A percentile compares a stretch with the other conserved stretches of the same genome.
Conservation (phyloP, 1,140 invertebrate genomes). For the Acyrthosiphon pisum region DNA sequence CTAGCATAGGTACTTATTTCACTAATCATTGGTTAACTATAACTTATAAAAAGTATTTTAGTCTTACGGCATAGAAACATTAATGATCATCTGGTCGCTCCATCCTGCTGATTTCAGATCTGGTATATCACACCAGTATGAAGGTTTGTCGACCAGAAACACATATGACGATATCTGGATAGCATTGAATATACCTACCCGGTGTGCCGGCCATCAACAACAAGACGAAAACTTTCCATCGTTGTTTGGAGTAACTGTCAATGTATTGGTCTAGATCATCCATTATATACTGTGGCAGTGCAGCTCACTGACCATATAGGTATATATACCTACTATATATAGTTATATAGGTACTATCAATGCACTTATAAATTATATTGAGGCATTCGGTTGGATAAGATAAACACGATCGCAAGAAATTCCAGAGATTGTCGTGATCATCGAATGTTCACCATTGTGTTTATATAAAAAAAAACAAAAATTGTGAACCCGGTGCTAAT, state of each 20-base stretch:
- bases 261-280: conserved; percentile 59
- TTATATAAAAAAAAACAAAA: neutral
- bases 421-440: neutral
- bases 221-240: conserved; percentile 63
- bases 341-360: no score
- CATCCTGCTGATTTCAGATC: conserved; percentile 65
- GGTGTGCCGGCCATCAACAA: conserved; percentile 66
- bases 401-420: neutral
- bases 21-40: neutral
- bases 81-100: conserved; percentile 65
- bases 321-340: neutral
- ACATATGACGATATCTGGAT: conserved; percentile 69
- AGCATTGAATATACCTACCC: conserved; percentile 67
- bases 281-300: neutral
- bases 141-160: conserved; percentile 65
- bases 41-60: neutral
- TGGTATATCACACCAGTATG: conserved; percentile 66
- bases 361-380: neutral
- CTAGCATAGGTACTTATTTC: neutral
- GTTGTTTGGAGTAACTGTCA: conserved; percentile 58
- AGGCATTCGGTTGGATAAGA: neutral
- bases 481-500: neutral
- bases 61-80: conserved; percentile 63
- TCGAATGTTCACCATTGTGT: neutral
- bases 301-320: neutral